phyloP scores from a whole-genome alignment of 2,888 invertebrate genomes.

The Aleiodes leptofemur region DNA sequence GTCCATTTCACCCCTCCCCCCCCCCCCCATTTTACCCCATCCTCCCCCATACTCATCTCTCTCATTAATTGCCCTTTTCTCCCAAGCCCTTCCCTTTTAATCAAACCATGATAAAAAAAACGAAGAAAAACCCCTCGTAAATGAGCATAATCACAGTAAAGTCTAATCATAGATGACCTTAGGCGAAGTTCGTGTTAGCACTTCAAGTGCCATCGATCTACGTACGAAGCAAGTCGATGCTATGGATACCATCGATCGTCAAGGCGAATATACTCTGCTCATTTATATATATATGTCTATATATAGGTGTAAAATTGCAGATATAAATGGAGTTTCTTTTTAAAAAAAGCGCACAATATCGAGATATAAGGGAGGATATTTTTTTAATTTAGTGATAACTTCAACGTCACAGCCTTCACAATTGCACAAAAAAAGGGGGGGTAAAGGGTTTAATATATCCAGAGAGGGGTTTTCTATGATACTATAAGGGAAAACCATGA shows the following conservation, averaged over 20 bases:
- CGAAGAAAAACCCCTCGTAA: slow-evolving; percentile 47
- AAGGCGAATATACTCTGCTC: neutral
- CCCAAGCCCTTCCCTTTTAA: slow-evolving; percentile 14
- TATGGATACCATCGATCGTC: slow-evolving; percentile 29
- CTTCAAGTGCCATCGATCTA: slow-evolving; percentile 20
- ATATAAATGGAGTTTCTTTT: too few species aligned
- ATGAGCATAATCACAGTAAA: slow-evolving; percentile 32
- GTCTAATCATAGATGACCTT: slow-evolving; percentile 45
- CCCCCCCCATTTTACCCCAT: too few species aligned
- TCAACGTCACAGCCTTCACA: neutral
- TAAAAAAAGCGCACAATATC: slow-evolving; percentile 28
- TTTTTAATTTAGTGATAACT: slow-evolving; percentile 9
- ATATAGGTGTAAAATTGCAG: slow-evolving; percentile 19
- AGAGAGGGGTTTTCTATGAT: slow-evolving; percentile 33
- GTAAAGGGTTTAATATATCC: slow-evolving; percentile 6
- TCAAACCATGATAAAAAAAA: slow-evolving; percentile 40
- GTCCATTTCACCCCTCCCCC: too few species aligned
- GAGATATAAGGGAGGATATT: slow-evolving; percentile 40
- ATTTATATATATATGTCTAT: slow-evolving; percentile 11
- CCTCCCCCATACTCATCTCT: too few species aligned
- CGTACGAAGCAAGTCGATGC: slow-evolving; percentile 12
- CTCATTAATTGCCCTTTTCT: slow-evolving; percentile 35
- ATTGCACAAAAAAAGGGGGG: slow-evolving; percentile 1
- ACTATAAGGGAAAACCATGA: slow-evolving; percentile 54
- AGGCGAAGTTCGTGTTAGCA: slow-evolving; percentile 32